A percentile compares a stretch with the other conserved stretches of the same genome.
These are phyloP conservation scores for Apis dorsata DNA, from an alignment of 1,140 invertebrate genomes.

Conservation along the genomic window DNA sequence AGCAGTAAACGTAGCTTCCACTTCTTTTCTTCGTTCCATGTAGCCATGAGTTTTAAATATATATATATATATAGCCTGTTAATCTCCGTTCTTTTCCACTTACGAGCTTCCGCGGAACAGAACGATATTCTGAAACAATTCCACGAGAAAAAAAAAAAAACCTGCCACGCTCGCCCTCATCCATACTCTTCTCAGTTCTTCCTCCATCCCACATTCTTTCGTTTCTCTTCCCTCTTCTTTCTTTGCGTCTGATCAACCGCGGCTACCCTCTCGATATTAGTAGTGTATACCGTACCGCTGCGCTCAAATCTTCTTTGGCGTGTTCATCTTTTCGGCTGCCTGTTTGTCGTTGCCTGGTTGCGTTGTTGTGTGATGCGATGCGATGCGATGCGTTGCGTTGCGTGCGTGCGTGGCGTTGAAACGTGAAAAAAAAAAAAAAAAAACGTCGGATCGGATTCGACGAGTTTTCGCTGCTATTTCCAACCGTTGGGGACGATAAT, in stretches of 20 bases:
- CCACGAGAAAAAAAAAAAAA: not conserved
- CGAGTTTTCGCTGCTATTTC: not conserved
- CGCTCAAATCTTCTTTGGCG: not conserved
- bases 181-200: not conserved
- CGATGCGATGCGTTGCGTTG: not conserved
- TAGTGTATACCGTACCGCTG: not conserved
- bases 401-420: not conserved
- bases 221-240: not conserved
- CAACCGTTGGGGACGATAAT: not conserved
- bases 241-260: not conserved
- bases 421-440: too few relatives aligned
- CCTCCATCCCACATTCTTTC: not conserved
- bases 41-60: not conserved
- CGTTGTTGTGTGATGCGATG: not conserved
- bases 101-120: not conserved
- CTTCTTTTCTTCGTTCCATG: not conserved
- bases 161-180: not conserved
- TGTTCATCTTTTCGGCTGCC: conserved; percentile 1
- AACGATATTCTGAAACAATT: conserved; percentile 27
- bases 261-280: not conserved
- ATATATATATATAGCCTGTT: too few relatives aligned
- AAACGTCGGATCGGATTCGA: not conserved
- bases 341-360: conserved; percentile 11
- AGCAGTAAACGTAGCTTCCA: not conserved
- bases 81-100: conserved; percentile 17